phyloP scores from a whole-genome alignment of 2,888 invertebrate genomes.

The Mesoligia furuncula region DNA sequence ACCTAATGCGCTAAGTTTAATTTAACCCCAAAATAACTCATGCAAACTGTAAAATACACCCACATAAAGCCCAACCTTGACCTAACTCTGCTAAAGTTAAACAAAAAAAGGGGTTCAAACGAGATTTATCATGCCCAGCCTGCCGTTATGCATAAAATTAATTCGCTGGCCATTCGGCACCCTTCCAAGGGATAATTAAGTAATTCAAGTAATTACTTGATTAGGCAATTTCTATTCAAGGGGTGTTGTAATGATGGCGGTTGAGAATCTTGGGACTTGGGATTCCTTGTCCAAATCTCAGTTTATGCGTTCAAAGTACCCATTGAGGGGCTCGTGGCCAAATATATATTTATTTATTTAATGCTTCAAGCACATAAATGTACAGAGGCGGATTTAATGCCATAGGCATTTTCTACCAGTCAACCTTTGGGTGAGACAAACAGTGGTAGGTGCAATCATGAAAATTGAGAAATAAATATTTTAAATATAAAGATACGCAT shows the following conservation, averaged over 20 bases:
- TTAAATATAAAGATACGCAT: too few relatives aligned
- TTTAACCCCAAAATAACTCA: conserved; percentile 9
- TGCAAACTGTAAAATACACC: not conserved
- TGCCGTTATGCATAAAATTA: conserved; percentile 42
- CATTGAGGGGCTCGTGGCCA: too few relatives aligned
- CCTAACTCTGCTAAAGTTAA: conserved; percentile 10
- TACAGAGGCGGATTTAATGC: too few relatives aligned
- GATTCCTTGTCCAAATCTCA: too few relatives aligned
- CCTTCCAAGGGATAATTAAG: conserved; percentile 37
- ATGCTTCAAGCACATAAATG: too few relatives aligned
- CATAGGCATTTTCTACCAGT: too few relatives aligned
- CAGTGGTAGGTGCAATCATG: too few relatives aligned
- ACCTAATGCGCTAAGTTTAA: conserved; percentile 14
- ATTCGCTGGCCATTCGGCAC: conserved; percentile 21
- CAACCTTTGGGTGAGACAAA: too few relatives aligned
- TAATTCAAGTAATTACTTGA: conserved; percentile 37
- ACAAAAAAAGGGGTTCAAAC: conserved; percentile 25
- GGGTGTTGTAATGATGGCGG: conserved; percentile 3
- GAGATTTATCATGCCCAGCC: conserved; percentile 22
- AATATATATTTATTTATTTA: too few relatives aligned
- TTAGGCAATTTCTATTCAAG: conserved; percentile 41
- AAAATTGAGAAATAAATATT: too few relatives aligned
- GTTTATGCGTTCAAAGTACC: not conserved
- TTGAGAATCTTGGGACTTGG: conserved; percentile 7
- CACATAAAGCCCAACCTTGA: not conserved